Conservation (phyloP, 2,797 vertebrate species). For the Cyprinella venusta region DNA sequence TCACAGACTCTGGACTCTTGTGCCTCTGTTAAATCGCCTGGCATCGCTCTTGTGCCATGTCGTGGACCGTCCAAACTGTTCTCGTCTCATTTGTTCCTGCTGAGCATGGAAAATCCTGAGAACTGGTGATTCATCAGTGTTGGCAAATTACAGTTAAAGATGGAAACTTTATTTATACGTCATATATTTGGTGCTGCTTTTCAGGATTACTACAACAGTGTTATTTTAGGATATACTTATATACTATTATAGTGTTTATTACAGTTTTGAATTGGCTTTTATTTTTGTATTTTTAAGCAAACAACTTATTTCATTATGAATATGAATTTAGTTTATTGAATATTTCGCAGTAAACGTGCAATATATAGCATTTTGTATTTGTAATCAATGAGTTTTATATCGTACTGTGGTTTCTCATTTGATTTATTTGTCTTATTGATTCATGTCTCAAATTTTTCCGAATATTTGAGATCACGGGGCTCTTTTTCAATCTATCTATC, state of each 20-base stretch:
- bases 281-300: not conserved
- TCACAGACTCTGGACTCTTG: too few relatives aligned
- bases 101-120: not conserved
- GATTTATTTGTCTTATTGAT: not conserved
- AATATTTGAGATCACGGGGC: not conserved
- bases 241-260: not conserved
- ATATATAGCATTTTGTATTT: not conserved
- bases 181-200: not conserved
- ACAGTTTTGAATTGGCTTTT: not conserved
- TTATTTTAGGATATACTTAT: not conserved
- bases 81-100: not conserved
- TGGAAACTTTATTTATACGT: not conserved
- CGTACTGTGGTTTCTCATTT: not conserved
- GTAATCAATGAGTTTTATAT: not conserved
- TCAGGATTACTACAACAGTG: not conserved
- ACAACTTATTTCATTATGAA: not conserved
- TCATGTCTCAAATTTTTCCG: not conserved
- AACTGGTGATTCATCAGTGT: conserved; percentile 33
- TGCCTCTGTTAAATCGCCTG: not conserved
- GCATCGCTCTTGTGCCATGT: not conserved
- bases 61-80: not conserved
- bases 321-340: not conserved
- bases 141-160: not conserved
- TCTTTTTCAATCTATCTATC: not conserved
- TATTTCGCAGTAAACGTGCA: not conserved